Percentiles rank a stretch among this genome's conserved stretches.
phyloP scores from a whole-genome alignment of 2,113 vertebrate species.

The Microtus ochrogaster region DNA sequence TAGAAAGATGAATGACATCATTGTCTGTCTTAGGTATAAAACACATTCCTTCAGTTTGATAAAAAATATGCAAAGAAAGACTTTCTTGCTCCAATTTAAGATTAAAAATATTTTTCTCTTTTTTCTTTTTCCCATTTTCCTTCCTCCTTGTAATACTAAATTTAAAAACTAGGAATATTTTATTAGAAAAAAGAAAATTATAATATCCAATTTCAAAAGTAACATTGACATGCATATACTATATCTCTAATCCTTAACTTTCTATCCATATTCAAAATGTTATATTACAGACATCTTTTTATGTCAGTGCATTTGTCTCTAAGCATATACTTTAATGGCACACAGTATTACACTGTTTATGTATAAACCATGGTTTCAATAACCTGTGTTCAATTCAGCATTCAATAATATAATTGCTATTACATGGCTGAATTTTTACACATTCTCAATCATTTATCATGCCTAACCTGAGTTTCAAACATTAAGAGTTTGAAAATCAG shows the following conservation, averaged over 20 bases:
- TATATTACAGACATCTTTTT: slow-evolving; percentile 3
- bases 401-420: neutral
- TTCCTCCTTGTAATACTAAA: slow-evolving; percentile 51
- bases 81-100: slow-evolving; percentile 45
- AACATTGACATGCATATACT: neutral
- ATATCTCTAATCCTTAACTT: neutral
- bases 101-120: slow-evolving; percentile 6
- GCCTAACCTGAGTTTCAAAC: neutral
- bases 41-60: slow-evolving; percentile 40
- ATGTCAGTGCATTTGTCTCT: neutral
- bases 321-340: neutral
- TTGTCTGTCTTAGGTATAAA: slow-evolving; percentile 31
- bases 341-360: neutral
- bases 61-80: slow-evolving; percentile 61
- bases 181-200: slow-evolving; percentile 48
- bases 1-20: slow-evolving; percentile 59
- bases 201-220: slow-evolving; percentile 23
- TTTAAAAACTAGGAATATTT: slow-evolving; percentile 8
- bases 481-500: neutral
- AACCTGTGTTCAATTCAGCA: neutral
- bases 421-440: neutral
- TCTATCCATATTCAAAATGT: neutral
- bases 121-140: slow-evolving; percentile 22
- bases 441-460: neutral
- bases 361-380: neutral